These are phyloP conservation scores for Tuta absoluta DNA, from an alignment of 2,888 invertebrate genomes.

Conservation along the genomic window DNA sequence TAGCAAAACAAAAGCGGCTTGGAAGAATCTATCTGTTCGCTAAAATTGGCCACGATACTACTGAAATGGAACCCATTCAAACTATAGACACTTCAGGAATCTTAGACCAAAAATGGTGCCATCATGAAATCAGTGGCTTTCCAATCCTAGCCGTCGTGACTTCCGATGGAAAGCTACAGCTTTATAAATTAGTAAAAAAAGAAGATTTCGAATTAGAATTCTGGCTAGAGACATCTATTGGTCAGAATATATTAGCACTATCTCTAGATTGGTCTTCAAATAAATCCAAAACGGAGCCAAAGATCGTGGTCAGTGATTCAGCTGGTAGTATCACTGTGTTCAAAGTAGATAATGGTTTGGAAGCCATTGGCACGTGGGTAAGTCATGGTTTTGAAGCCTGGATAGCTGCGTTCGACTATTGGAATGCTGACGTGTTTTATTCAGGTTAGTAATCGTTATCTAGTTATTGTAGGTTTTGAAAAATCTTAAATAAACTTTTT, in stretches of 20 bases:
- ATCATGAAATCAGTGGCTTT: constrained; percentile 68
- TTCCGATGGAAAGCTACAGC: constrained; percentile 84
- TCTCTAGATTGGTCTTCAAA: constrained; percentile 92
- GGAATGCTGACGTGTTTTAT: constrained; percentile 87
- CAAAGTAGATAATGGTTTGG: constrained; percentile 56
- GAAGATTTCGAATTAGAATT: constrained; percentile 63
- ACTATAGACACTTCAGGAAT: constrained; percentile 86
- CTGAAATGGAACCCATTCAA: constrained; percentile 79
- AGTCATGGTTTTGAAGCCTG: constrained; percentile 94
- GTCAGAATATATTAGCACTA: constrained; percentile 82
- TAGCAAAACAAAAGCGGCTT: constrained; percentile 75
- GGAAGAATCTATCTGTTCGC: constrained; percentile 87
- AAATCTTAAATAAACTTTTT: too few species aligned
- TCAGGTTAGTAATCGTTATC: constrained; percentile 84
- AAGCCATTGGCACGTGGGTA: constrained; percentile 76
- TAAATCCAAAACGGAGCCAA: constrained; percentile 60
- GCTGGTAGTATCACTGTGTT: constrained; percentile 83
- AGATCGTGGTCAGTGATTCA: constrained; percentile 89
- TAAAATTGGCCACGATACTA: constrained; percentile 59
- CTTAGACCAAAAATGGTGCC: constrained; percentile 95
- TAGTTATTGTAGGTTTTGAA: too few species aligned
- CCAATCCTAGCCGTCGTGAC: constrained; percentile 87
- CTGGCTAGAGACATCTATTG: constrained; percentile 66
- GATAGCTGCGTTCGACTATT: constrained; percentile 93
- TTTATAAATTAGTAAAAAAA: constrained; percentile 80